These are phyloP conservation scores for Hiodon alosoides DNA, from an alignment of 2,113 vertebrate species.

Conservation along the genomic window DNA sequence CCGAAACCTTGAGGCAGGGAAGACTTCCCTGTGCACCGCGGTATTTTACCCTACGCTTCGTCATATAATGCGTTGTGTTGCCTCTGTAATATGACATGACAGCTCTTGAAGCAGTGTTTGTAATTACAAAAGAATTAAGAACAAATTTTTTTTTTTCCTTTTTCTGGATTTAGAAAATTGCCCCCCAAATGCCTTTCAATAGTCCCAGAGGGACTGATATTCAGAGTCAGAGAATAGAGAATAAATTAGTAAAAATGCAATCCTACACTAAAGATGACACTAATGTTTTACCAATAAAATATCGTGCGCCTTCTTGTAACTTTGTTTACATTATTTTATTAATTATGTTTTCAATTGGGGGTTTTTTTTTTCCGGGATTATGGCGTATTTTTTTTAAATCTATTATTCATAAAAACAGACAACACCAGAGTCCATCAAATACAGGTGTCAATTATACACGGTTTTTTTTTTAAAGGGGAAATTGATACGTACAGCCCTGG, in stretches of 20 bases:
- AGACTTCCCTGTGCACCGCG: too few relatives aligned
- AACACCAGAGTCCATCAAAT: too few relatives aligned
- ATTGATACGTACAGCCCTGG: too few relatives aligned
- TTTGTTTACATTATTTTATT: not conserved
- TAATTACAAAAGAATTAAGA: conserved; percentile 50
- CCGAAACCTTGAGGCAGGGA: too few relatives aligned
- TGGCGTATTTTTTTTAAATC: conserved; percentile 13
- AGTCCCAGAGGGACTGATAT: conserved; percentile 45
- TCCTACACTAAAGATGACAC: conserved; percentile 48
- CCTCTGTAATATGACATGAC: conserved; percentile 60
- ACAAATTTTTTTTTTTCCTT: not conserved
- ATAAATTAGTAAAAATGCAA: conserved; percentile 54
- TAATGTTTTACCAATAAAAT: conserved; percentile 46
- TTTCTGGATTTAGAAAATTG: conserved; percentile 41
- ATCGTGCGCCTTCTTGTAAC: conserved; percentile 9
- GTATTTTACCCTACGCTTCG: too few relatives aligned
- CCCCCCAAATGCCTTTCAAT: conserved; percentile 45
- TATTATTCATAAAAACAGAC: not conserved
- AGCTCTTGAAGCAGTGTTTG: conserved; percentile 56
- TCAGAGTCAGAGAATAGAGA: conserved; percentile 45
- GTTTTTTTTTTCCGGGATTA: not conserved
- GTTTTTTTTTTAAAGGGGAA: too few relatives aligned
- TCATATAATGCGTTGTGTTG: conserved; percentile 42
- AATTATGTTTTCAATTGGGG: not conserved
- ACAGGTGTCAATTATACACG: too few relatives aligned